Conservation (phyloP, 1,140 invertebrate genomes). For the Nephila pilipes region DNA sequence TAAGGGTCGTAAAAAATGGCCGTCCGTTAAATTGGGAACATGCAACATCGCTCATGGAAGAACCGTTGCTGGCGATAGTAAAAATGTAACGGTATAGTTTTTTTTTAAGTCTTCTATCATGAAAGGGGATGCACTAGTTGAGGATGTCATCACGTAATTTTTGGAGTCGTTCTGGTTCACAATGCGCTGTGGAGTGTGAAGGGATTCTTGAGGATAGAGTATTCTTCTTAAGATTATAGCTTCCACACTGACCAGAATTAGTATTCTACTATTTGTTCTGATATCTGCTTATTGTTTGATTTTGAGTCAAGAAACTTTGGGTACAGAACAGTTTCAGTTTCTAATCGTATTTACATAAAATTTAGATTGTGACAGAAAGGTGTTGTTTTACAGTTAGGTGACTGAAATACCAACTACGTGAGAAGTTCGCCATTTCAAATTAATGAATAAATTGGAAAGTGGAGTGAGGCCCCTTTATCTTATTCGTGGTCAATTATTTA, state of each 20-base stretch:
- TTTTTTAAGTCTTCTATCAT: not conserved
- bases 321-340: not conserved
- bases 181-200: conserved; percentile 31
- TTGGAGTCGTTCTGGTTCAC: conserved; percentile 6
- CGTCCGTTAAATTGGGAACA: conserved; percentile 24
- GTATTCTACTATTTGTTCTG: not conserved
- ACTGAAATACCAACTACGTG: no score
- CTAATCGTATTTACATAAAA: no score
- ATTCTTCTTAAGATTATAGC: not conserved
- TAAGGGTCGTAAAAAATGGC: not conserved
- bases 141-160: conserved; percentile 25
- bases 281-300: not conserved
- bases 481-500: no score
- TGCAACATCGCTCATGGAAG: conserved; percentile 52
- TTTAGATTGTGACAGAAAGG: no score
- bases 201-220: not conserved
- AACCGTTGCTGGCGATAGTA: conserved; percentile 1
- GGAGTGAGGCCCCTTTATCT: no score
- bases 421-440: no score
- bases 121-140: not conserved
- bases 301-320: not conserved
- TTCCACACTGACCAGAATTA: not conserved
- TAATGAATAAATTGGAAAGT: no score
- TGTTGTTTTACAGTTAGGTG: no score
- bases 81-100: conserved; percentile 34